Base-by-base conservation (phyloP, 2,113 vertebrate genomes). In the Meleagris gallopavo region DNA sequence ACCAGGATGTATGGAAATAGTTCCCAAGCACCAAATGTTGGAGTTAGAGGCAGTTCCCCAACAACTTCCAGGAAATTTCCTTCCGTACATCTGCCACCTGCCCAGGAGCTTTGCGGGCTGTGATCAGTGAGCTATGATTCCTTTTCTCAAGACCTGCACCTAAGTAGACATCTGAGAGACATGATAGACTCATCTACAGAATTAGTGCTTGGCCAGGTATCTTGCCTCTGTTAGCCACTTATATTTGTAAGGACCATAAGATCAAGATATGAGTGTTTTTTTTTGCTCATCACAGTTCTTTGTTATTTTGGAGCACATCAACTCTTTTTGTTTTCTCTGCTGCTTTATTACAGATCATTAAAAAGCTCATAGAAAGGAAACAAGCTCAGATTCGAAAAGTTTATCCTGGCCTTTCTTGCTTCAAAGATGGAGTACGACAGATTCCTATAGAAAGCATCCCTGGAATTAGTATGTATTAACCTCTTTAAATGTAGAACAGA, bases 401-500 rank as follows among this genome's bases (percentile, higher is more conserved):
- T 92, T 99, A 99, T 86, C 99, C 99, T 20, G 99, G 99, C n/a
- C 98, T 99, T 92, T 99, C 99, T 64, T 99, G 99, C 97, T 99
- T 99, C 97, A 99, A 99, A 97, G 99, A 99, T 78, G 99, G 99
- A 96, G 99, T 99, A 79, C 98, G 99, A 67, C 99, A 99, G 97
- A 99, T 99, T 97, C 99, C 99, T 32, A 99, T 99, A 89, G 99
- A 99, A 97, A 99, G 98, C 98, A 99, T 99, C 97, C 99, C 99
- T 93, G 99, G 99, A 97, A 99, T 99, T 95, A 98, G 99, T 99
- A 99, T 24, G 99, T 98, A 98, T 87, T 77, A 70, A 62, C 22
- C 40, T 90, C 55, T 80, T 87, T 81, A 54, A 22, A 45, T 66
- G 57, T 45, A 46, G 43, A 83, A 69, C 30, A 82, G 52, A 84